phyloP scores from a whole-genome alignment of 2,113 vertebrate genomes.

The Corythornis vintsioides region DNA sequence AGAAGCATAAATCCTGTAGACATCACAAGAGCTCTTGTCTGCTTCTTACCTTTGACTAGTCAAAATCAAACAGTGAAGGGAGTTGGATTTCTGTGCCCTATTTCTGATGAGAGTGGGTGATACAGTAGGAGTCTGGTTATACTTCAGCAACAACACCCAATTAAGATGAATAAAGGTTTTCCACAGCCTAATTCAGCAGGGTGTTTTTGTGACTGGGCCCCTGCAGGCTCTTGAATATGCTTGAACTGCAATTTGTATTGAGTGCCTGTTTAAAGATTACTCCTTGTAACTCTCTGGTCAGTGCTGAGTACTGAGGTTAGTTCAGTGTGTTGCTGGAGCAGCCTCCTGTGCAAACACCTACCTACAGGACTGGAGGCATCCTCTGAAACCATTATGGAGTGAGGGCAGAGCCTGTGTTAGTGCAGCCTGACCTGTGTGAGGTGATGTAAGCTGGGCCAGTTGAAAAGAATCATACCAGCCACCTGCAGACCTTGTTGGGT shows the following conservation, averaged over 20 bases:
- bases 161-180: not conserved
- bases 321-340: not conserved
- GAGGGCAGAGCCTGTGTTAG: not conserved
- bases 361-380: not conserved
- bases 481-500: accelerated
- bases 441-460: not conserved
- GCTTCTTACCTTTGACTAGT: not conserved
- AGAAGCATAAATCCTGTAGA: not conserved
- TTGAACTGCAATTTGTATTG: not conserved
- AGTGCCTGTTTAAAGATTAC: not conserved
- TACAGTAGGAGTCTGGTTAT: not conserved
- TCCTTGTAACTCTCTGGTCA: not conserved
- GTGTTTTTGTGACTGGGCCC: not conserved
- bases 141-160: not conserved
- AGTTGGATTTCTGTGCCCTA: not conserved
- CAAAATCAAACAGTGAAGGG: not conserved
- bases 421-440: not conserved
- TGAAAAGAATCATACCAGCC: not conserved
- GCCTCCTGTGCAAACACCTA: not conserved
- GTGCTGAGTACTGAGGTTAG: not conserved
- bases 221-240: not conserved
- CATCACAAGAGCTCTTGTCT: not conserved
- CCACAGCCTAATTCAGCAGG: not conserved
- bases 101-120: not conserved
- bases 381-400: accelerated